Percentiles rank a stretch among this genome's conserved stretches.
phyloP scores from a whole-genome alignment of 2,797 vertebrate genomes.

The Paramormyrops hopkinsi region DNA sequence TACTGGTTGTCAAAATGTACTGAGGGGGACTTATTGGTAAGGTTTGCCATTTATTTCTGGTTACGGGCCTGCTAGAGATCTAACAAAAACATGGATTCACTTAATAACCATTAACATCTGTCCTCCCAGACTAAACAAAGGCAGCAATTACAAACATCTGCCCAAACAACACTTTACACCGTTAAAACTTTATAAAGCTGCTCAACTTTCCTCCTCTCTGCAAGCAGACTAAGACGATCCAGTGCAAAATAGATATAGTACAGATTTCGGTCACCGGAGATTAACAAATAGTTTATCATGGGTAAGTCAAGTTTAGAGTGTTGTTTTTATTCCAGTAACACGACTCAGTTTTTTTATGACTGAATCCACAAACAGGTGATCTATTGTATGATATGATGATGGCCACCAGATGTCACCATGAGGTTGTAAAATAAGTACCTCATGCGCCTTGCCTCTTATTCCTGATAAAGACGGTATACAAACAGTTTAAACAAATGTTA shows the following conservation, averaged over 20 bases:
- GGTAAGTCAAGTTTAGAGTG: background rate
- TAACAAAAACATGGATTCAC: background rate
- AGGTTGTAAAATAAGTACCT: constrained; percentile 31
- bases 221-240: background rate
- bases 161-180: background rate
- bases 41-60: background rate
- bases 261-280: background rate
- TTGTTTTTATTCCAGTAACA: background rate
- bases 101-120: background rate
- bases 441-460: background rate
- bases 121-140: background rate
- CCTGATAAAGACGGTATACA: background rate
- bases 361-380: background rate
- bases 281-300: background rate
- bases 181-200: background rate
- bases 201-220: background rate
- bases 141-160: background rate
- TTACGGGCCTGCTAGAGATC: background rate
- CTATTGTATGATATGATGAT: background rate
- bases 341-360: background rate
- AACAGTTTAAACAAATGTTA: background rate
- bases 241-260: background rate
- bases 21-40: background rate
- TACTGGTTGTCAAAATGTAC: background rate
- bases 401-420: constrained; percentile 59